Percentiles rank a stretch among this genome's conserved stretches.
phyloP scores from a whole-genome alignment of 2,113 vertebrate genomes.

The Benitochromis conjunctus region DNA sequence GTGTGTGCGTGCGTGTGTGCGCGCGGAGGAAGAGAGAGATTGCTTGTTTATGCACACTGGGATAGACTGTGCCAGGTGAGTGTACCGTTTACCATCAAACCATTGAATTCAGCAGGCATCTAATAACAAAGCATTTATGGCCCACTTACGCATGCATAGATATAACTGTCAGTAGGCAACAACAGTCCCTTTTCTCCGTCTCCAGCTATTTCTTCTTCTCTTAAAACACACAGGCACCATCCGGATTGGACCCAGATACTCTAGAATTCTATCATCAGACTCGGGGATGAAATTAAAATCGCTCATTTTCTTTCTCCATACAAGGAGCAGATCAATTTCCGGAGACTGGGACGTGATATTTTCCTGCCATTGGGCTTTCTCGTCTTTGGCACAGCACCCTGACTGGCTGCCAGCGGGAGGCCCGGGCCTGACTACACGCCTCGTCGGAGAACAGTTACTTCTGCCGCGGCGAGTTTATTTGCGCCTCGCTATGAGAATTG shows the following conservation, averaged over 20 bases:
- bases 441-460: conserved; percentile 76
- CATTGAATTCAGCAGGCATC: conserved; percentile 67
- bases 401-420: conserved; percentile 76
- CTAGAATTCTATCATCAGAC: conserved; percentile 69
- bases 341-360: conserved; percentile 76
- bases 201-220: conserved; percentile 47
- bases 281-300: conserved; percentile 76
- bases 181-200: conserved; percentile 46
- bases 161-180: conserved; percentile 55
- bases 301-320: conserved; percentile 74
- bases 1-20: neutral
- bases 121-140: conserved; percentile 72
- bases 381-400: conserved; percentile 71
- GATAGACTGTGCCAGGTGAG: conserved; percentile 55
- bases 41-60: conserved; percentile 58
- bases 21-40: neutral
- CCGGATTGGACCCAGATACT: conserved; percentile 61
- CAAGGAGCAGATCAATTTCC: conserved; percentile 82
- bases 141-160: conserved; percentile 72
- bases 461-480: conserved; percentile 78
- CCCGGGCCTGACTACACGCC: conserved; percentile 70
- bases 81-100: conserved; percentile 59
- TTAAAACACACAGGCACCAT: conserved; percentile 54
- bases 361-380: conserved; percentile 77
- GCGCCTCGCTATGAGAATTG: conserved; percentile 79